These are phyloP conservation scores for Diglossa cyanea DNA, from an alignment of 2,797 vertebrate species.

Conservation along the genomic window DNA sequence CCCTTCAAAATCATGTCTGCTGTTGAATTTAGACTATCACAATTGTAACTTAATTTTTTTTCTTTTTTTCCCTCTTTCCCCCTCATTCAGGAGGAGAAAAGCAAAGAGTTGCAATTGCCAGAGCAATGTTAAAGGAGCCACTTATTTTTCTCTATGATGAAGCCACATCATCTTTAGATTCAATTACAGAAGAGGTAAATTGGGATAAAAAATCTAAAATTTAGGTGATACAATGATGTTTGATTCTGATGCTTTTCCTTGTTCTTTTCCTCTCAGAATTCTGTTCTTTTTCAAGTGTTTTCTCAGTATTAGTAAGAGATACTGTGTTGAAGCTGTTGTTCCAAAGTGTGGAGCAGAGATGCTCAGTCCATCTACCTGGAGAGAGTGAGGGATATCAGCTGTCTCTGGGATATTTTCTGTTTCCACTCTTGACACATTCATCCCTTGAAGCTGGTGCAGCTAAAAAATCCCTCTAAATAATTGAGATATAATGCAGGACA, in stretches of 20 bases:
- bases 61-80: background rate
- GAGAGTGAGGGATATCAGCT: background rate
- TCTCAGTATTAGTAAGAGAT: background rate
- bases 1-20: background rate
- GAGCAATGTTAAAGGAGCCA: conserved; percentile 94
- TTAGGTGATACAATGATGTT: background rate
- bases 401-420: background rate
- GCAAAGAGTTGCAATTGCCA: conserved; percentile 94
- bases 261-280: background rate
- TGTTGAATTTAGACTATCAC: background rate
- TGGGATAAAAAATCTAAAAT: background rate
- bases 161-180: conserved; percentile 98
- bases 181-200: conserved; percentile 96
- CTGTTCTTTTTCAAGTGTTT: background rate
- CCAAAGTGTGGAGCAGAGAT: background rate
- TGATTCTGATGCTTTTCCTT: background rate
- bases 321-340: background rate
- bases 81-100: conserved; percentile 90
- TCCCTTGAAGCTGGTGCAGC: background rate
- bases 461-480: background rate
- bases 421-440: background rate
- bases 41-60: background rate
- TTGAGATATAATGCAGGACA: background rate
- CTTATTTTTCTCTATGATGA: conserved; percentile 94
- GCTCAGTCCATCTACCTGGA: background rate